Evolutionary conservation across 2,113 vertebrate genomes (phyloP).

Genomic region (Erythrocercus mccallii): DNA sequence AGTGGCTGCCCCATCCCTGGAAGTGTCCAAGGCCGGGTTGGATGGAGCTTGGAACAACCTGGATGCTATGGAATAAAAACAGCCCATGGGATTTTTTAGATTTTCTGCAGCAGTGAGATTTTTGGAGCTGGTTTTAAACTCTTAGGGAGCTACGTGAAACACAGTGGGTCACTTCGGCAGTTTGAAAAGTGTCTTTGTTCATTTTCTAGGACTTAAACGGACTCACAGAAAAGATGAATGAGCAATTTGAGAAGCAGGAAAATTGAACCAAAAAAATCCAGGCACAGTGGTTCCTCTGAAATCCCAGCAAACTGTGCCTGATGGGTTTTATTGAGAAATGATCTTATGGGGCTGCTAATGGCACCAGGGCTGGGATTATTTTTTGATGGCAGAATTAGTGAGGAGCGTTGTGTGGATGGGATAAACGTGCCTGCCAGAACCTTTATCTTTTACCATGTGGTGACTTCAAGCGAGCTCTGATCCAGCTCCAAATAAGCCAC

Average conservation of each 20-base stretch:
- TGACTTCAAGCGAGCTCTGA: constrained; percentile 41
- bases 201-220: neutral
- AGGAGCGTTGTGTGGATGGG: constrained; percentile 37
- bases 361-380: neutral
- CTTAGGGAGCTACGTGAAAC: neutral
- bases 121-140: neutral
- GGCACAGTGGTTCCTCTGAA: neutral
- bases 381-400: constrained; percentile 28
- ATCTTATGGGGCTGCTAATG: constrained; percentile 44
- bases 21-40: neutral
- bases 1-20: neutral
- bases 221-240: neutral
- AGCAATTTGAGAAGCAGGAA: neutral
- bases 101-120: neutral
- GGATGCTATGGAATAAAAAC: neutral
- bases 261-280: neutral
- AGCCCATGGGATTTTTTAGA: fast-evolving
- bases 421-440: constrained; percentile 47
- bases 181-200: neutral
- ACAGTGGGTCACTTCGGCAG: neutral
- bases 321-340: neutral
- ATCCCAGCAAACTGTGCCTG: neutral
- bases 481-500: constrained; percentile 48
- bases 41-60: neutral
- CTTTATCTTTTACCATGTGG: constrained; percentile 60